Evolutionary conservation across 1,140 invertebrate species (phyloP), one percentile per base, ranked within the genome.

Genomic region (Proctacanthus coquilletti): DNA sequence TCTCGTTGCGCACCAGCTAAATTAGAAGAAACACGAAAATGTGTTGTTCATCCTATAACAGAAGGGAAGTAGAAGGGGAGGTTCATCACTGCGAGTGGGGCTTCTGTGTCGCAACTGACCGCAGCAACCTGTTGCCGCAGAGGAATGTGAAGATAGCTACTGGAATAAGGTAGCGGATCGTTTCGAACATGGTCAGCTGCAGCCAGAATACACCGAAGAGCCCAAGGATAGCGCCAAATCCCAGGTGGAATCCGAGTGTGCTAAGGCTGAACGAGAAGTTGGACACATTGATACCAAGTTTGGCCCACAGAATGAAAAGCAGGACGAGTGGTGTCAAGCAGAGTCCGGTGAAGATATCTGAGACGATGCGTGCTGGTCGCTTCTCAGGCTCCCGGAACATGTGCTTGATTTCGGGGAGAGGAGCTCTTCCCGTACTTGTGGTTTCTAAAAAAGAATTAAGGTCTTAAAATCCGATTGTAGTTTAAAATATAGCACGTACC

Each of bases 121-220:
- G 78, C 36, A 97, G 70, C 49, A 96, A 66, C 48, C 83, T 75
- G 60, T 93, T 88, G n/a, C 93, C 93, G 44, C 80, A 77, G 5
- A 97, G 68, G 69, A 96, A 96, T 33, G 89, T 93, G 38, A 91
- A 68, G 29, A 79, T 56, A 34, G 78, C 83, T 38, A 97, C 64
- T 18, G 81, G 73, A 41, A 84, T 66, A 29, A 98, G 69, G 64
- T 89, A 93, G 45, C 85, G 80, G 48, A 95, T 65, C n/a, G 93
- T 94, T 35, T 80, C 73, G 64, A 98, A 98, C 94, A 98, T 98
- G 50, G 92, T 80, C 40, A 97, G 64, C 52, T 82, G 69, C 34
- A 92, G 57, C 88, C 91, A 98, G 61, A 97, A 93, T 44, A 83
- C 63, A 33, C 74, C 78, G 61, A 93, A 97, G 19, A 97, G 69